Evolutionary conservation across 2,113 vertebrate genomes (phyloP).

Genomic region (Myotis yumanensis): DNA sequence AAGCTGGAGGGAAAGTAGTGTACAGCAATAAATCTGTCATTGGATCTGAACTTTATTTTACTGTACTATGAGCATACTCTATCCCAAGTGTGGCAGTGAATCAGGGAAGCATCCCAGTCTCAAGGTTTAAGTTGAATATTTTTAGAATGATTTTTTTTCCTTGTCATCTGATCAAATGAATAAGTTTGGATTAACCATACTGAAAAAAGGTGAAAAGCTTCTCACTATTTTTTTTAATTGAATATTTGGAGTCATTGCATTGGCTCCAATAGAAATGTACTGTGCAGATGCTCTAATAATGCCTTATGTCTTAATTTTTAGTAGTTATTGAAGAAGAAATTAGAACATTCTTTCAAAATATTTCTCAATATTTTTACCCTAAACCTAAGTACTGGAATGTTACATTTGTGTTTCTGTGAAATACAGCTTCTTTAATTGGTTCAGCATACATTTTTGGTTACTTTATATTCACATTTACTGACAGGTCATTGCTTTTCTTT

Average conservation of each 20-base stretch:
- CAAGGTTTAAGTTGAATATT: neutral
- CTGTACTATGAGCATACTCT: neutral
- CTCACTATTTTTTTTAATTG: neutral
- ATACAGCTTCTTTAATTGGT: constrained; percentile 23
- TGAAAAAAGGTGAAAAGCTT: neutral
- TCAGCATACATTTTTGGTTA: constrained; percentile 32
- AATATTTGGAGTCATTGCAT: neutral
- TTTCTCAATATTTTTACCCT: constrained; percentile 21
- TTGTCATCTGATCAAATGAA: neutral
- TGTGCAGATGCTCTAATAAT: neutral
- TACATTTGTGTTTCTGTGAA: constrained; percentile 31
- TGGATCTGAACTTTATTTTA: constrained; percentile 27
- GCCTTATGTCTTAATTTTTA: neutral
- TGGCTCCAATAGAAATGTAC: neutral
- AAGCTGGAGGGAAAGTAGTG: neutral
- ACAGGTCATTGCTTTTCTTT: neutral
- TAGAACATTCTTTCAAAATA: neutral
- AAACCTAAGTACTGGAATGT: neutral
- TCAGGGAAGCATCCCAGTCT: neutral
- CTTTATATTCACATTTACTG: constrained; percentile 3
- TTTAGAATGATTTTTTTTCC: constrained; percentile 21
- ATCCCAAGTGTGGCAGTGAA: neutral
- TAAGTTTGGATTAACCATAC: constrained; percentile 26
- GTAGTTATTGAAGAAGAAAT: constrained; percentile 17
- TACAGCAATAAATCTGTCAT: neutral